A percentile compares a stretch with the other conserved stretches of the same genome.
These are phyloP conservation scores for Nipponacmea schrenckii DNA, from an alignment of 2,888 invertebrate species.

Conservation along the genomic window DNA sequence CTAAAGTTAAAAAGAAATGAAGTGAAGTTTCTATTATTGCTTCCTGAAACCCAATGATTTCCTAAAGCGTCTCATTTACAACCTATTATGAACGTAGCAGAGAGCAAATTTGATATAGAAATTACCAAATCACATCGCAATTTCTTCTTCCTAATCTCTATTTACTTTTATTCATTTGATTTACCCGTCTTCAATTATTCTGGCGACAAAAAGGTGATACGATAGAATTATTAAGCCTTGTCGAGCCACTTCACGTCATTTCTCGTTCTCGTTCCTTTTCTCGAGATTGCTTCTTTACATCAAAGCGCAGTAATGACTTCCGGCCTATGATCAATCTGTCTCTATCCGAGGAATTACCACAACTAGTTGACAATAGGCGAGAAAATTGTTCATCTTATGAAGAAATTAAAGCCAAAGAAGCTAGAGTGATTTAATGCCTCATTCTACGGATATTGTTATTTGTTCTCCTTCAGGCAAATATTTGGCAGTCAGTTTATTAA, in stretches of 20 bases:
- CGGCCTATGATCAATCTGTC: slow-evolving; percentile 20
- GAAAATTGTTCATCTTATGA: slow-evolving; percentile 33
- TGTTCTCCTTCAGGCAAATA: slow-evolving; percentile 35
- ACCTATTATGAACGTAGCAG: too few relatives aligned
- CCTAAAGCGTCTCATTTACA: too few relatives aligned
- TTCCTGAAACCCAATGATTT: too few relatives aligned
- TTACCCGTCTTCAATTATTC: too few relatives aligned
- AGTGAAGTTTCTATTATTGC: too few relatives aligned
- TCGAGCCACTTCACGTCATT: background rate
- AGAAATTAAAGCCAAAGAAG: slow-evolving; percentile 34
- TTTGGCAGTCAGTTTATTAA: slow-evolving; percentile 38
- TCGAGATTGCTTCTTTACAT: slow-evolving; percentile 18
- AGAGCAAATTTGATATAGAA: too few relatives aligned
- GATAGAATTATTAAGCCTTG: background rate
- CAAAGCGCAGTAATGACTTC: slow-evolving; percentile 22
- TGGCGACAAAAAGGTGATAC: background rate
- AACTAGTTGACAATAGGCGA: slow-evolving; percentile 31
- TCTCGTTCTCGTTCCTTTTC: slow-evolving; percentile 8
- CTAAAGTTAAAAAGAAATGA: too few relatives aligned
- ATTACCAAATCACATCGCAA: too few relatives aligned
- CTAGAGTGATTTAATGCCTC: slow-evolving; percentile 32
- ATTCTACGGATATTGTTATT: slow-evolving; percentile 38
- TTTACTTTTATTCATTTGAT: too few relatives aligned
- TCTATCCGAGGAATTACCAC: slow-evolving; percentile 32
- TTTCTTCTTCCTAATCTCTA: too few relatives aligned